Evolutionary conservation across 2,113 vertebrate species (phyloP).

Genomic region (Lycocorax pyrrhopterus): DNA sequence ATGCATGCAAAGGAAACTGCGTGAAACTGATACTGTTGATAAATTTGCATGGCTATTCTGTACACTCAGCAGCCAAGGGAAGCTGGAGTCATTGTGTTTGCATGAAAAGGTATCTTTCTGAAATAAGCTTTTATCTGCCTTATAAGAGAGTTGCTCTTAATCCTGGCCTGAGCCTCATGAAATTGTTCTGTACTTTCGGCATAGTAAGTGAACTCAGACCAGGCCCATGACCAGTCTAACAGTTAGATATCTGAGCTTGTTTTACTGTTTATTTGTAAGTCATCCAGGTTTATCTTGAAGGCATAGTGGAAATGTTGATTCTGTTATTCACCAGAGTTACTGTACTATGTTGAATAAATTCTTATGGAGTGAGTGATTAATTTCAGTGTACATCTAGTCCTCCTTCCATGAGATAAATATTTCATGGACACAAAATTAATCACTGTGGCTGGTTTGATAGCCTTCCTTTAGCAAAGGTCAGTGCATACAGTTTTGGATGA

Average conservation of each 20-base stretch:
- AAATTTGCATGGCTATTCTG: conserved; percentile 26
- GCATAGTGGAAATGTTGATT: neutral
- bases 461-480: neutral
- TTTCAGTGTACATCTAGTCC: neutral
- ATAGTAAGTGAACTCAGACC: neutral
- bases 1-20: conserved; percentile 65
- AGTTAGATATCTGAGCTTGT: neutral
- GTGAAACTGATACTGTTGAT: conserved; percentile 55
- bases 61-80: conserved; percentile 9
- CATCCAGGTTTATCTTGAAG: neutral
- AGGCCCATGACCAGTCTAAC: neutral
- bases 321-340: neutral
- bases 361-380: neutral
- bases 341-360: neutral
- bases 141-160: neutral
- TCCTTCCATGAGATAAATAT: neutral
- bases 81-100: conserved; percentile 11
- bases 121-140: neutral
- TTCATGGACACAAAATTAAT: neutral
- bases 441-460: neutral
- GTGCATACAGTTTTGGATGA: neutral
- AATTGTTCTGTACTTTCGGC: neutral
- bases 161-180: neutral
- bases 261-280: neutral
- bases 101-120: neutral